Base-by-base conservation (phyloP, 2,888 invertebrate genomes). In the Dyspetes luteomarginatus region DNA sequence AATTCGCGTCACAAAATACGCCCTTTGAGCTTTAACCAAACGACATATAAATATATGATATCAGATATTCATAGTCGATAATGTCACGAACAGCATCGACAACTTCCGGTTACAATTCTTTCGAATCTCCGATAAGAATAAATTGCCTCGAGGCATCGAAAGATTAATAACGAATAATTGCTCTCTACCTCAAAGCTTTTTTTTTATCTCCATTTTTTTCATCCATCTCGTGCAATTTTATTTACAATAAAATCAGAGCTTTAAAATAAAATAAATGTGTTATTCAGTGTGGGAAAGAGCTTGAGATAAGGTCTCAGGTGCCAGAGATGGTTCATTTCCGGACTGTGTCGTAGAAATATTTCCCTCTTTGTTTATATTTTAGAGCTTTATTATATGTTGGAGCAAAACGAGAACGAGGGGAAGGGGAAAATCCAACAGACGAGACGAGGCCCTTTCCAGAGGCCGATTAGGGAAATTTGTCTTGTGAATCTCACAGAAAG, bases 391-490 rank as follows among this genome's bases (percentile, higher is more conserved):
- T 43, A 24, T 45, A 19, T 24, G 22, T 43, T 48, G 15, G 58
- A 58, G 28, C 9, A 48, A 45, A 30, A 56, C 9, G 4, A 22
- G 12, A 15, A 26, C 3, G 17, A 12, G 26, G 55, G 28, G 19
- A 30, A 9, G 43, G 26, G 17, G 43, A 56, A 69, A 26, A 56
- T 45, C 43, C 60, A 5, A 41, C n/a, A 50, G 60, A 60, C n/a
- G 22, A 48, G 17, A 60, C n/a, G 28, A 22, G 19, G 36, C 19
- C 45, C 7, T 67, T 30, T 50, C 36, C 24, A 3, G 22, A n/a
- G 17, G 12, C 22, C 50, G 65, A 67, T 80, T 71, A 65, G 60
- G 65, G 36, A 68, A 68, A 77, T 55, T 71, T 36, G 30, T 67
- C 45, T 62, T 9, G 17, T n/a, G 60, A 69, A 82, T 73, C 41